Evolutionary conservation across 2,797 vertebrate species (phyloP), one percentile per base, ranked within the genome.

Genomic region (Peromyscus aztecus): DNA sequence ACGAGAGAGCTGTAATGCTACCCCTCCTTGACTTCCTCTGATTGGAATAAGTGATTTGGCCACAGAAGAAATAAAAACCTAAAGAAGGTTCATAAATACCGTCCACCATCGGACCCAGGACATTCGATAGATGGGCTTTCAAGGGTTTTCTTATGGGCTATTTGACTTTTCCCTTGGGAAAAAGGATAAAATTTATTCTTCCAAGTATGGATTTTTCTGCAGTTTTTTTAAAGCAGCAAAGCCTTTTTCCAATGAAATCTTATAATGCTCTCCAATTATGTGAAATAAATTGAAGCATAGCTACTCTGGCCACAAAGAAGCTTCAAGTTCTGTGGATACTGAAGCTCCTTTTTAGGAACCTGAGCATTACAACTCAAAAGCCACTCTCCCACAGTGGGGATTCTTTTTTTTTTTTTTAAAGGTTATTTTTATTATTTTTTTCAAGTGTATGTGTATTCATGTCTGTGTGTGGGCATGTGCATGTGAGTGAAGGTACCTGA

Each of bases 21-120:
- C 4, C 14, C 21, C 8, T 65, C 57, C 27, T 59, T 6, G 63
- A 24, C 80, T 94, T 83, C 10, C 52, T 40, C 21, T 52, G 88
- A 59, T 37, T 75, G 49, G n/a, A 92, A 40, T 80, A 95, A 88
- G 19, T 55, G 31, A 95, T 93, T n/a, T 85, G 87, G 16, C 37
- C 55, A 94, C 85, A 65, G 29, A 95, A n/a, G 59, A 90, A 95
- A 59, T 88, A 23, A 94, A 85, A 90, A 63, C 59, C 57, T 57
- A 12, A 55, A 52, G 78, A 31, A 21, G 90, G 16, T 55, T 89
- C 24, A 63, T 92, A 94, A 82, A 90, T 90, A 43, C 34, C 84
- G 24, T 78, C 27, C 6, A 52, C 14, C 90, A 34, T 29, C 87
- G 34, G 69, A 80, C 21, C 40, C 67, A 90, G 71, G 10, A n/a